A percentile compares a stretch with the other conserved stretches of the same genome.
Conservation (phyloP, 2,113 vertebrate genomes). For the Brachypteracias leptosomus region DNA sequence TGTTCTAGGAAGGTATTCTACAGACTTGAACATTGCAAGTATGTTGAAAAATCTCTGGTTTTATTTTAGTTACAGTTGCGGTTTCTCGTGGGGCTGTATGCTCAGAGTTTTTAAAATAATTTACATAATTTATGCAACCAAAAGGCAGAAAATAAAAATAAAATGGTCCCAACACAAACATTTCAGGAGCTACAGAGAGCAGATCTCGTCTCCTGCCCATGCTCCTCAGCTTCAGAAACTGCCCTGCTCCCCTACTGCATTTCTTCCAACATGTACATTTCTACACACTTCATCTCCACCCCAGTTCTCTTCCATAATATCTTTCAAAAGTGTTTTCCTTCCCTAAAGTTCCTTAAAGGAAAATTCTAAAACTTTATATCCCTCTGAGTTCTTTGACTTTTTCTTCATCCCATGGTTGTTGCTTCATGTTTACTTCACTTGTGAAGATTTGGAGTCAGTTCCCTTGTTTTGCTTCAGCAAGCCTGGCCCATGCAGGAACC, state of each 20-base stretch:
- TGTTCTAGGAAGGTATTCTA: not conserved
- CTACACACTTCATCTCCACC: not conserved
- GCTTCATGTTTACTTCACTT: not conserved
- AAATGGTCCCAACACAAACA: not conserved
- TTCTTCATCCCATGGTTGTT: not conserved
- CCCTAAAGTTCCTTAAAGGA: not conserved
- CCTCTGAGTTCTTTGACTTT: not conserved
- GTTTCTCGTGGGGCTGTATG: not conserved
- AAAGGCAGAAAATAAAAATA: slow-evolving; percentile 8
- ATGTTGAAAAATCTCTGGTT: not conserved
- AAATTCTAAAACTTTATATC: not conserved
- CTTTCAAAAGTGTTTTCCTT: not conserved
- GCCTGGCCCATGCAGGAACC: not conserved
- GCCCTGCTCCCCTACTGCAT: not conserved
- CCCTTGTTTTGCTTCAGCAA: not conserved
- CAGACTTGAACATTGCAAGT: not conserved
- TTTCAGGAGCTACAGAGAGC: rapidly evolving
- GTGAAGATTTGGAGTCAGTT: not conserved
- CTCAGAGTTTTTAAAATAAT: not conserved
- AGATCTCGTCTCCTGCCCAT: rapidly evolving
- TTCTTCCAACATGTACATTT: not conserved
- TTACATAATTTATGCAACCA: not conserved
- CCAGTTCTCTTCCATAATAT: not conserved
- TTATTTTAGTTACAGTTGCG: not conserved
- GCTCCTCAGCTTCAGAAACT: not conserved